phyloP scores from a whole-genome alignment of 2,888 invertebrate species.

The Andrena dorsata region DNA sequence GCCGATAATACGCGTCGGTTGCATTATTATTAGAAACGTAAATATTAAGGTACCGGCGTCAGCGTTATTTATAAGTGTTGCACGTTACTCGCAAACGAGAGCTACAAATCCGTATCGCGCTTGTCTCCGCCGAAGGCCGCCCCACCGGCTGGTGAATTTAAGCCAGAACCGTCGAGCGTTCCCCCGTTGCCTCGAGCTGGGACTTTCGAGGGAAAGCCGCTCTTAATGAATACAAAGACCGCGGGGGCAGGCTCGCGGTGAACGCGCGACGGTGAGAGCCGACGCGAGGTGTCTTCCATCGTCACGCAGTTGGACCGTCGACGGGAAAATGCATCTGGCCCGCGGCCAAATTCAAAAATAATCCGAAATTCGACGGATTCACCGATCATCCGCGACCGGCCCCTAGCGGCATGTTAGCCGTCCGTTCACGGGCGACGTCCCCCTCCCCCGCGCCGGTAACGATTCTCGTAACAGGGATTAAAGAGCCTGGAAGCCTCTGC shows the following conservation, averaged over 20 bases:
- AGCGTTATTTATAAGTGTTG: conserved; percentile 57
- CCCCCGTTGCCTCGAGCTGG: background rate
- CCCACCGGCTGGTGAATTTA: background rate
- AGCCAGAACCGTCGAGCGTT: too few species aligned
- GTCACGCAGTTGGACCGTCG: conserved; percentile 46
- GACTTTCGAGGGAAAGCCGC: background rate
- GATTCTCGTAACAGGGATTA: background rate
- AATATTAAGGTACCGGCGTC: conserved; percentile 55
- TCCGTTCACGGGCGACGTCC: too few species aligned
- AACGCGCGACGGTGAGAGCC: conserved; percentile 21
- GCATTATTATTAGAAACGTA: conserved; percentile 58
- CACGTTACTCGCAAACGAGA: conserved; percentile 49
- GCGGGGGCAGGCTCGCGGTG: background rate
- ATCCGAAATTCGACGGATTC: conserved; percentile 66
- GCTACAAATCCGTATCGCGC: conserved; percentile 46
- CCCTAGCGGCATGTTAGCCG: too few species aligned
- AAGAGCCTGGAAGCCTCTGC: background rate
- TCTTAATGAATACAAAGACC: conserved; percentile 7
- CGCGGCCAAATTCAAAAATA: conserved; percentile 73
- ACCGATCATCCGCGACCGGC: conserved; percentile 45
- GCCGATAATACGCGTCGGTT: conserved; percentile 46
- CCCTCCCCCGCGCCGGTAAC: background rate
- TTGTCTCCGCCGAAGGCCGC: conserved; percentile 11
- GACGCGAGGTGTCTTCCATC: conserved; percentile 61
- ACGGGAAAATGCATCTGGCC: conserved; percentile 70